Conservation (phyloP, 2,113 vertebrate genomes). For the Ciconia maguari region DNA sequence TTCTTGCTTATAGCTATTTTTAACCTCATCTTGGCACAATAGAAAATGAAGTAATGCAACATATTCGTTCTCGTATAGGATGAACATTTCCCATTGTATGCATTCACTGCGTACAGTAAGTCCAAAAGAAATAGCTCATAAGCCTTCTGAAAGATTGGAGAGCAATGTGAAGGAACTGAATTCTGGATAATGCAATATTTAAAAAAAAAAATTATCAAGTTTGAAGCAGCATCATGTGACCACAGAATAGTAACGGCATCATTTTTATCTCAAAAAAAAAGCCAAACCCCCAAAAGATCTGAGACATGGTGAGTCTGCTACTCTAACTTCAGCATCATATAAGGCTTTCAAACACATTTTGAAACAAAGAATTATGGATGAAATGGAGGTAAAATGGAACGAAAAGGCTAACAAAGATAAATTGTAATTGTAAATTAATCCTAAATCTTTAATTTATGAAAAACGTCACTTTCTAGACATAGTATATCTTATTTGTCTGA, state of each 20-base stretch:
- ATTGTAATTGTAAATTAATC: neutral
- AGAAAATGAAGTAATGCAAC: neutral
- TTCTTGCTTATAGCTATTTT: neutral
- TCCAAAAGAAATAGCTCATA: neutral
- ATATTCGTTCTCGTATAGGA: neutral
- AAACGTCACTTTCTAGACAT: rapidly evolving
- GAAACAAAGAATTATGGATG: neutral
- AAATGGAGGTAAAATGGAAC: neutral
- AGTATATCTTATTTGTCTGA: neutral
- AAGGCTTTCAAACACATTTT: neutral
- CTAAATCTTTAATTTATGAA: neutral
- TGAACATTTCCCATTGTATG: neutral
- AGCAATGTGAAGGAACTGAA: neutral
- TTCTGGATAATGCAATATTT: neutral
- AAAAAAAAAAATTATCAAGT: neutral
- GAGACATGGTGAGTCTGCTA: neutral
- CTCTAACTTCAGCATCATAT: neutral
- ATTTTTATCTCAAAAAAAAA: neutral
- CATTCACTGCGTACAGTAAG: neutral
- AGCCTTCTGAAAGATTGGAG: neutral
- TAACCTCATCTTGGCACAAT: neutral
- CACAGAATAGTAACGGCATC: neutral
- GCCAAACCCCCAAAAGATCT: neutral
- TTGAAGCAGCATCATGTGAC: neutral
- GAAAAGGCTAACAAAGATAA: neutral